Evolutionary conservation across 2,113 vertebrate genomes (phyloP), one percentile per base, ranked within the genome.

Genomic region (Hemichromis elongatus): DNA sequence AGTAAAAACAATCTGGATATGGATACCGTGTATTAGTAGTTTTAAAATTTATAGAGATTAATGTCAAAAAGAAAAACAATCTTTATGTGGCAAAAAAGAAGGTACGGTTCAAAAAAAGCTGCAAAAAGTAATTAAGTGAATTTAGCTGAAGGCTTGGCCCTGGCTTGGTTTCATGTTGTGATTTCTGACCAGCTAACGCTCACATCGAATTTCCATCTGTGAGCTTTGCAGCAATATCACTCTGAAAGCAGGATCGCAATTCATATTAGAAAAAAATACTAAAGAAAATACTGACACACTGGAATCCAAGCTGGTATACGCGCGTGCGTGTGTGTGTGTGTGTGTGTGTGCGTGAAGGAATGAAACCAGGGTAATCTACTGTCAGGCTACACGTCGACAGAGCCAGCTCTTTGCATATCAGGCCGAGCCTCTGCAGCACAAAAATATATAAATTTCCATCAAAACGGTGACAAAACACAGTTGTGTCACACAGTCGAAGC

Each of bases 331-430:
- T 50, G 45, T 50, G 45, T 47, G 14, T 50, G 45, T 55, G 61
- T 24, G 12, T 55, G 57, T 80, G 50, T 79, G 85, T 52, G 82
- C 47, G 54, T 37, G 42, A 75, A 61, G 59, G 77, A 88, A 80
- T 77, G 86, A 80, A 66, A 84, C 80, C 28, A 55, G 53, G 78
- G 79, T 80, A 19, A 80, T 83, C 26, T 75, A 86, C 45, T 47
- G 63, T 86, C 70, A 81, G 84, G 85, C 59, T 90, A 79, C 88
- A 84, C 90, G 90, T 86, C 86, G 82, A 83, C 83, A 94, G 93
- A 95, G 93, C 93, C 95, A 93, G 93, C 94, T 95, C 90, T 92
- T 92, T 92, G 90, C 87, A 92, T 90, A 91, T 88, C 56, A 87
- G 57, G 85, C 56, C 59, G 85, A 93, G 83, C 84, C 45, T 59